Percentiles rank a stretch among this genome's conserved stretches.
These are phyloP conservation scores for Kryptolebias ocellatus DNA, from an alignment of 2,797 vertebrate species.

Conservation along the genomic window DNA sequence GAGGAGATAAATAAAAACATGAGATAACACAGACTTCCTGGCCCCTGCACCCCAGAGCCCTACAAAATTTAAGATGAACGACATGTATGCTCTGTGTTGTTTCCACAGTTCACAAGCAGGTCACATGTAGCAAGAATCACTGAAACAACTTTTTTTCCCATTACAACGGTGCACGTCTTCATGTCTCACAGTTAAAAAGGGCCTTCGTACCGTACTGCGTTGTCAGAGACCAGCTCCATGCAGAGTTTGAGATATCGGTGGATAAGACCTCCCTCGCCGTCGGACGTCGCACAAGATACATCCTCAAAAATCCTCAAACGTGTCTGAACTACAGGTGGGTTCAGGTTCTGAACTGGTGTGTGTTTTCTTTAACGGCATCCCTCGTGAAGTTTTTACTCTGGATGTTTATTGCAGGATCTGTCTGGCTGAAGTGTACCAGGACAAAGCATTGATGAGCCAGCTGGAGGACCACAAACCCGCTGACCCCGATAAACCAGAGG, in stretches of 20 bases:
- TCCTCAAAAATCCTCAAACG: slow-evolving; percentile 93
- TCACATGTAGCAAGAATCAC: no score
- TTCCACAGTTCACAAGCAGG: no score
- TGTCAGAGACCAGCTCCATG: slow-evolving; percentile 91
- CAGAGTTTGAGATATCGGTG: slow-evolving; percentile 88
- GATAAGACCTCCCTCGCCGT: slow-evolving; percentile 95
- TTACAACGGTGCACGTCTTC: no score
- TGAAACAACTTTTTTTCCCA: no score
- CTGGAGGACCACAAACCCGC: slow-evolving; percentile 84
- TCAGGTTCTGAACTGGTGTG: background rate
- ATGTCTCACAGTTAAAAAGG: slow-evolving; percentile 83
- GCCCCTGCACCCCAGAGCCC: no score
- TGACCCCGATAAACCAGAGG: slow-evolving; percentile 86
- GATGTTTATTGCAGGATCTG: slow-evolving; percentile 84
- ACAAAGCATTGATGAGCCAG: slow-evolving; percentile 85
- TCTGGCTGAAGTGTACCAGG: slow-evolving; percentile 94
- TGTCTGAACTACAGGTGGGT: slow-evolving; percentile 92
- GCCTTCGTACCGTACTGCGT: slow-evolving; percentile 91
- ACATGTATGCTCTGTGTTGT: no score
- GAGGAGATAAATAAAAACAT: no score
- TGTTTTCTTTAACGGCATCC: background rate
- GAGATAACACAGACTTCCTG: no score
- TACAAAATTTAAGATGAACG: no score
- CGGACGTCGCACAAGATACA: slow-evolving; percentile 89
- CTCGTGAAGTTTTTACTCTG: background rate